Conservation (phyloP, 2,113 vertebrate genomes). For the Scomber japonicus region DNA sequence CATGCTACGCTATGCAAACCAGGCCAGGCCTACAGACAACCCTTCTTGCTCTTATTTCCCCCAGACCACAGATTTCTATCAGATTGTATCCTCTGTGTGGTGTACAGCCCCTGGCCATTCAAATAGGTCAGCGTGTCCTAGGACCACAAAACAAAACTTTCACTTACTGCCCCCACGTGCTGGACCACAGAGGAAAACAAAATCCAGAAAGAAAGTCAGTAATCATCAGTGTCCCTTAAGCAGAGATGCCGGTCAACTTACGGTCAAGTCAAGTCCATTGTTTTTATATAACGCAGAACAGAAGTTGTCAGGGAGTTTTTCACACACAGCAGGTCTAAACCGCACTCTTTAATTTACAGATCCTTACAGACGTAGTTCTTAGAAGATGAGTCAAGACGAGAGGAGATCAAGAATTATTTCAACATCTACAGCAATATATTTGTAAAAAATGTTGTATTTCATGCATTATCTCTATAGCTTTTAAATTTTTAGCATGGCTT, state of each 20-base stretch:
- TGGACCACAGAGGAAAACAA: not conserved
- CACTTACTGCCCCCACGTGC: not conserved
- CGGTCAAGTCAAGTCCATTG: no score
- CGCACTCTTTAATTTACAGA: no score
- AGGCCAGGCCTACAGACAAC: not conserved
- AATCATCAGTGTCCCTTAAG: not conserved
- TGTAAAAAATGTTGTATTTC: not conserved
- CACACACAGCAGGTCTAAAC: no score
- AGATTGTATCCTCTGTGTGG: not conserved
- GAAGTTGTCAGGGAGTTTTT: no score
- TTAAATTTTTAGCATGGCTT: not conserved
- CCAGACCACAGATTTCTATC: not conserved
- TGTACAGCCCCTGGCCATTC: not conserved
- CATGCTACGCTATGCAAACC: not conserved
- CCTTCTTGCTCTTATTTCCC: constrained; percentile 2
- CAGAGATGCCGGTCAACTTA: no score
- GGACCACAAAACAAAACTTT: constrained; percentile 1
- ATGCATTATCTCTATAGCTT: not conserved
- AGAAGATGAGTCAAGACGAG: not conserved
- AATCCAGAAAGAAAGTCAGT: not conserved
- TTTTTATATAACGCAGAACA: no score
- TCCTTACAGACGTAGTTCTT: not conserved
- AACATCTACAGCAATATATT: not conserved
- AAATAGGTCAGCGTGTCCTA: not conserved
- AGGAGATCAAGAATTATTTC: not conserved